Evolutionary conservation across 2,797 vertebrate genomes (phyloP), one percentile per base, ranked within the genome.

Genomic region (Enteromius viviparus): DNA sequence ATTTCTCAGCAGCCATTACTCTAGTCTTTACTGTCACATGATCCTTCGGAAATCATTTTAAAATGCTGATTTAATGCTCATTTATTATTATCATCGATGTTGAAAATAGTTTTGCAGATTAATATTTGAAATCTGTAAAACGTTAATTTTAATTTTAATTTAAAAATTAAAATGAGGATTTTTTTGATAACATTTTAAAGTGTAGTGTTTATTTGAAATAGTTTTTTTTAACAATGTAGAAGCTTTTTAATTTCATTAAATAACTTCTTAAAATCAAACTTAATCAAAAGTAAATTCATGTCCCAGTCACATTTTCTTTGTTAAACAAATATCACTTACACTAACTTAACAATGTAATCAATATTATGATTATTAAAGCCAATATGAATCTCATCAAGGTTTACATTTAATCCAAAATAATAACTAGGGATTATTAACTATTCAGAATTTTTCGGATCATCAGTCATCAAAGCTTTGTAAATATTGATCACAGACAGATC

Each of bases 1-100:
- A 15, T 47, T 70, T 71, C 45, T 49, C 64, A 40, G 32, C 64
- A 66, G n/a, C 9, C 64, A 66, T 66, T 66, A 66, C 19, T 37
- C 7, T 23, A 17, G 42, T 26, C n/a, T 49, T 10, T 2, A 32
- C 2, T 21, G 26, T 51, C 45, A 49, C 70, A 72, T 49, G 19
- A n/a, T 40, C 4, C 34, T 68, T n/a, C 10, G 3, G 17, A 72
- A 51, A 72, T 72, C 26, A 34, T 34, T 51, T 1, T 72, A 51
- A 72, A 51, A 51, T 21, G 17, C 42, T 47, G 23, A 71, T 71
- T 49, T 66, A 37, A 66, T 11, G 29, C 32, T 37, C 8, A 66
- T 66, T 37, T 66, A 3, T 5, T 66, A 4, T 66, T 64, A 32
- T 64, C 19, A 66, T 37, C 4, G 0, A 5, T 37, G 32, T 21